These are phyloP conservation scores for Philaethria dido DNA, from an alignment of 2,888 invertebrate species.

Conservation along the genomic window DNA sequence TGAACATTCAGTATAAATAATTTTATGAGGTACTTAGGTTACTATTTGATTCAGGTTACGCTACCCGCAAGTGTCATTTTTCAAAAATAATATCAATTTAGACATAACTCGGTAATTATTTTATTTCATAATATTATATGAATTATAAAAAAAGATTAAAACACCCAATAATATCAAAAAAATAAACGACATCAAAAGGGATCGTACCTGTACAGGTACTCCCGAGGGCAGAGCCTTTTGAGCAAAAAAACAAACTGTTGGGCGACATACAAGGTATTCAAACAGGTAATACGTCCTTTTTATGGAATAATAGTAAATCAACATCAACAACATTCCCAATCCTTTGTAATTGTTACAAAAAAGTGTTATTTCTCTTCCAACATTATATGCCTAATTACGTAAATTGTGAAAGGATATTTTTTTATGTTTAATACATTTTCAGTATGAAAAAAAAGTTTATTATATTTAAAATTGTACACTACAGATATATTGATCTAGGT, in stretches of 20 bases:
- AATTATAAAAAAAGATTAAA: too few relatives aligned
- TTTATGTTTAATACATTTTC: too few relatives aligned
- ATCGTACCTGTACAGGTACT: not conserved
- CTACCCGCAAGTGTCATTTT: not conserved
- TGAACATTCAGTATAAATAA: not conserved
- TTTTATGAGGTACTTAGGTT: not conserved
- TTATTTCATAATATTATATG: too few relatives aligned
- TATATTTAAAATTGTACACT: too few relatives aligned
- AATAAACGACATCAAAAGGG: not conserved
- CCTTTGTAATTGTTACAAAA: not conserved
- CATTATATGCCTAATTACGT: not conserved
- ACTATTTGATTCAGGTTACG: too few relatives aligned
- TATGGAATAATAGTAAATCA: slow-evolving; percentile 3
- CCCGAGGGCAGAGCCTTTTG: not conserved
- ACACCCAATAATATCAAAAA: not conserved
- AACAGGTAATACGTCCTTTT: slow-evolving; percentile 27
- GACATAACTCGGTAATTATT: too few relatives aligned
- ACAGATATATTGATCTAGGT: too few relatives aligned
- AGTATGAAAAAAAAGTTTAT: too few relatives aligned
- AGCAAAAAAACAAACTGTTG: not conserved
- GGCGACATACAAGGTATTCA: not conserved
- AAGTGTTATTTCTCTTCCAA: not conserved
- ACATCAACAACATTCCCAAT: not conserved
- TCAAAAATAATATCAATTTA: not conserved
- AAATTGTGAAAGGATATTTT: not conserved